phyloP scores from a whole-genome alignment of 2,797 vertebrate species.

The Phoxinus dragarum region DNA sequence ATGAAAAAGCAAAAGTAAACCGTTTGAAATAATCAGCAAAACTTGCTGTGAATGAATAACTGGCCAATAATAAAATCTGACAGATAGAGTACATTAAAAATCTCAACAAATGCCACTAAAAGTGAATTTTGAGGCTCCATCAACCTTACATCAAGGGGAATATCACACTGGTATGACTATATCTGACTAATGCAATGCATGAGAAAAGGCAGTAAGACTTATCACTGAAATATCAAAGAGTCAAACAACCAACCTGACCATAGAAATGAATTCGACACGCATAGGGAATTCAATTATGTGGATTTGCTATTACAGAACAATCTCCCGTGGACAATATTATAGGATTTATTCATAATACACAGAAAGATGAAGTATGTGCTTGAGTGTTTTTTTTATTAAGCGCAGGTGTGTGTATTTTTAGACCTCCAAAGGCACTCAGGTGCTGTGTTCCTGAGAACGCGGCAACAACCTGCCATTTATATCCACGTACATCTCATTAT shows the following conservation, averaged over 20 bases:
- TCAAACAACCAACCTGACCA: slow-evolving; percentile 19
- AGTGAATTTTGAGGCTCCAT: neutral
- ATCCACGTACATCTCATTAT: neutral
- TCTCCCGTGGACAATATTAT: slow-evolving; percentile 7
- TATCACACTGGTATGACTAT: slow-evolving; percentile 28
- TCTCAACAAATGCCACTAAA: neutral
- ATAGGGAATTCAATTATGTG: slow-evolving; percentile 37
- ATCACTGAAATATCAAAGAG: slow-evolving; percentile 41
- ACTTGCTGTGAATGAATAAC: neutral
- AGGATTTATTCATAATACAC: slow-evolving; percentile 20
- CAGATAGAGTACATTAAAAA: neutral
- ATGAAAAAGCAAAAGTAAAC: neutral
- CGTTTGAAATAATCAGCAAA: neutral
- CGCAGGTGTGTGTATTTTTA: slow-evolving; percentile 27
- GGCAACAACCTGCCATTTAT: neutral
- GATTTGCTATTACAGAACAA: slow-evolving; percentile 31
- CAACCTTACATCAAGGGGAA: slow-evolving; percentile 32
- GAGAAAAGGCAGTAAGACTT: slow-evolving; percentile 38
- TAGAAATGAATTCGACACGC: slow-evolving; percentile 17
- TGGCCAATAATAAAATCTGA: neutral
- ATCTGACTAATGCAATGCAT: slow-evolving; percentile 36
- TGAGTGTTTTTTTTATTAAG: neutral
- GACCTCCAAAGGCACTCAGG: neutral
- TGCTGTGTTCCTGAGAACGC: neutral
- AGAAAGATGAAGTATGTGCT: slow-evolving; percentile 4